Base-by-base conservation (phyloP, 2,888 invertebrate genomes). In the Stomorhina lunata region DNA sequence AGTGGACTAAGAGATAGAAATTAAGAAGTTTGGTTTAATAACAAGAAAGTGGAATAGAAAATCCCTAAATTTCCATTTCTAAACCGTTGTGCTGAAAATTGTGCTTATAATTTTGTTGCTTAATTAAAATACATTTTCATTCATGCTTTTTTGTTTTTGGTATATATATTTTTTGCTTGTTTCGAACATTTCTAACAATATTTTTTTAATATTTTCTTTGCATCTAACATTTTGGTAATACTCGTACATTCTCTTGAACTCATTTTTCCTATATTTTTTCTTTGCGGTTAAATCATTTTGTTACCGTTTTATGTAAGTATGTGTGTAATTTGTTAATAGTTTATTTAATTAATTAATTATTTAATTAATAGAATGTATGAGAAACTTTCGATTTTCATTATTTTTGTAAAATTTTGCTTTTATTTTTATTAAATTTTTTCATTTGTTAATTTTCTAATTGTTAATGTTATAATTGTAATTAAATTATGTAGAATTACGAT, bases 401-500 rank as follows among this genome's bases (percentile, higher is more conserved):
- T 40, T 68, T 63, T 65, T 32, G 10, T 72, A 20, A 50, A 61
- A 34, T 68, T 81, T 65, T 32, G 20, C 4, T 55, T 50, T 66
- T 25, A 27, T 61, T 57, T 59, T 48, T 61, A 66, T 84, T 76
- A n/a, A n/a, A n/a, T n/a, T n/a, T n/a, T n/a, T n/a, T n/a, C n/a
- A n/a, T n/a, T 80, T 50, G 59, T 75, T 72, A 71, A 73, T 81
- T 83, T 81, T 82, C 83, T 75, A 72, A 68, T 81, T 77, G 34
- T 25, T 59, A 75, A 75, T 75, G 76, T 82, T 81, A 71, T 66
- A 85, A 83, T 86, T 86, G 78, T 69, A 76, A 80, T 81, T 66
- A 80, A 78, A 81, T 80, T 57, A 89, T 68, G 50, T 73, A 73
- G 82, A 89, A 90, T 89, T 91, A 91, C 90, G 91, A 91, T 91